phyloP scores from a whole-genome alignment of 2,888 invertebrate species.

The Spicauda simplicius region DNA sequence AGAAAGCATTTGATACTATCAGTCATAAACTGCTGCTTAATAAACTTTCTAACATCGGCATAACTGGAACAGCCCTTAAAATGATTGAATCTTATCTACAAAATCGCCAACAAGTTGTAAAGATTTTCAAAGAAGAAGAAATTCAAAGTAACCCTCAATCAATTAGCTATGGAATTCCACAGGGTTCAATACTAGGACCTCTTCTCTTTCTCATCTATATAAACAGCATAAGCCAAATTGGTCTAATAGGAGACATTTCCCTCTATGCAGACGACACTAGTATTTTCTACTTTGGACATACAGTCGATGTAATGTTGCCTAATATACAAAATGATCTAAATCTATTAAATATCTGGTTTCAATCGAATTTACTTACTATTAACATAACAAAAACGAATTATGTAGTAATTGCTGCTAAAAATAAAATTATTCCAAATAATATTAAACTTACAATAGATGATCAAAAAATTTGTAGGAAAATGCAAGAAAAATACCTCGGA shows the following conservation, averaged over 20 bases:
- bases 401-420: slow-evolving; percentile 20
- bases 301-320: no score
- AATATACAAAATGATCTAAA: no score
- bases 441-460: slow-evolving; percentile 9
- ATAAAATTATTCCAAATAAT: slow-evolving; percentile 12
- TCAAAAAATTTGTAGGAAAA: slow-evolving; percentile 1
- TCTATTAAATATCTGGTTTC: slow-evolving; percentile 39
- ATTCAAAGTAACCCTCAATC: neutral
- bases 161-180: no score
- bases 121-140: no score
- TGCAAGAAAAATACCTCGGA: slow-evolving; percentile 9
- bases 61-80: neutral
- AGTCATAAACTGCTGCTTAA: neutral
- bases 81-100: neutral
- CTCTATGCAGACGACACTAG: no score
- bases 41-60: neutral
- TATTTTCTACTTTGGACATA: no score
- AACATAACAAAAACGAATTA: slow-evolving; percentile 17
- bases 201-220: no score
- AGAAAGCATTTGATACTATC: no score
- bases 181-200: no score
- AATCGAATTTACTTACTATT: slow-evolving; percentile 35
- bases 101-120: neutral
- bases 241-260: no score
- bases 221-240: no score